Evolutionary conservation across 2,113 vertebrate genomes (phyloP).

Genomic region (Octodon degus): DNA sequence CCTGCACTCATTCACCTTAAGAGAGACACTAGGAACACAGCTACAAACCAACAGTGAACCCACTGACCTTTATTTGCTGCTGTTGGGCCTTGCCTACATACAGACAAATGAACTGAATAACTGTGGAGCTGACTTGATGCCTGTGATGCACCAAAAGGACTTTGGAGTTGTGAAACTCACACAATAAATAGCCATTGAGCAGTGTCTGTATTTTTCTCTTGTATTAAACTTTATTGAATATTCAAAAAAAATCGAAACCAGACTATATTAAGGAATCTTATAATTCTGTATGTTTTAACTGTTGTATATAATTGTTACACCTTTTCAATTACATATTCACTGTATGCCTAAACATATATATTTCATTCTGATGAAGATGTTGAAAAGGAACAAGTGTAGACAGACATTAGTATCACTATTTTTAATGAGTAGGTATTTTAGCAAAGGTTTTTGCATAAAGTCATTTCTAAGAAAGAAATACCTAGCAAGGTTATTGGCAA

Average conservation of each 20-base stretch:
- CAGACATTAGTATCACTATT: background rate
- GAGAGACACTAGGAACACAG: background rate
- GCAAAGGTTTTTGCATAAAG: background rate
- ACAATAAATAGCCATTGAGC: background rate
- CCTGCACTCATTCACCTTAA: background rate
- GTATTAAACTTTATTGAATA: background rate
- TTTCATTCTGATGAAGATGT: background rate
- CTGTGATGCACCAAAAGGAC: background rate
- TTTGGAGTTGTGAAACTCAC: background rate
- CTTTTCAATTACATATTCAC: background rate
- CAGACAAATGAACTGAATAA: background rate
- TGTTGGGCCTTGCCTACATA: background rate
- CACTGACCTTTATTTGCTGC: background rate
- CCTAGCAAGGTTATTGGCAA: background rate
- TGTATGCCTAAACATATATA: background rate
- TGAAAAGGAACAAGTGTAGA: background rate
- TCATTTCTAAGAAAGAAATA: background rate
- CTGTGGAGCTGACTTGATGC: background rate
- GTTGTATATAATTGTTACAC: background rate
- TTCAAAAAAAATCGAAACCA: slow-evolving; percentile 35
- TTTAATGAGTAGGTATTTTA: background rate
- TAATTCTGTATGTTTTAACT: background rate
- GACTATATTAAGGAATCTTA: background rate
- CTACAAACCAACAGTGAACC: background rate
- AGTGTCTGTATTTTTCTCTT: background rate